Evolutionary conservation across 2,113 vertebrate species (phyloP).

Genomic region (Lethenteron camtschaticum): DNA sequence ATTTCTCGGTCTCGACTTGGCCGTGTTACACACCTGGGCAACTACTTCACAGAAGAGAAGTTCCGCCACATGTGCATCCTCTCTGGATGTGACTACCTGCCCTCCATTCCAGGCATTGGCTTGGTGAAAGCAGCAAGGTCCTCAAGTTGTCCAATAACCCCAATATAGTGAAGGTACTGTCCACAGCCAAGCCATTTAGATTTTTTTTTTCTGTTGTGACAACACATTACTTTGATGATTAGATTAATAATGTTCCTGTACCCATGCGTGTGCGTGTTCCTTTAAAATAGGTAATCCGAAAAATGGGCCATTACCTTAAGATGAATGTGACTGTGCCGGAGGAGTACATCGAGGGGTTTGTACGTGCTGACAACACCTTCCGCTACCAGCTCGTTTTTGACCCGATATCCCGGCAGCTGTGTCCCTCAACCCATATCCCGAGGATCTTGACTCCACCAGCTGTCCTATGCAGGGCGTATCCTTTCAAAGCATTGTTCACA

Average conservation of each 20-base stretch:
- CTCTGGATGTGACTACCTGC: slow-evolving; percentile 92
- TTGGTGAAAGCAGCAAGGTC: slow-evolving; percentile 84
- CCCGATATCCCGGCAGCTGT: slow-evolving; percentile 44
- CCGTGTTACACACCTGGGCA: slow-evolving; percentile 56
- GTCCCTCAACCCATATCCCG: slow-evolving; percentile 57
- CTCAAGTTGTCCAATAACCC: slow-evolving; percentile 63
- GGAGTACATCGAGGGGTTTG: slow-evolving; percentile 65
- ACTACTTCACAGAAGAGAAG: slow-evolving; percentile 80
- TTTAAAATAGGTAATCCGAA: slow-evolving; percentile 51
- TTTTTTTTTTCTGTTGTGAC: no score
- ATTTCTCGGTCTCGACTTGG: slow-evolving; percentile 59
- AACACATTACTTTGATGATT: no score
- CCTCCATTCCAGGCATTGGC: slow-evolving; percentile 72
- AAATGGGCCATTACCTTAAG: slow-evolving; percentile 90
- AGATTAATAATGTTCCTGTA: no score
- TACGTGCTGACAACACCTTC: slow-evolving; percentile 76
- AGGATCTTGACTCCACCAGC: slow-evolving; percentile 33
- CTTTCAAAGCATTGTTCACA: slow-evolving; percentile 18
- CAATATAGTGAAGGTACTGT: slow-evolving; percentile 58
- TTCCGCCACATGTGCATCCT: slow-evolving; percentile 97
- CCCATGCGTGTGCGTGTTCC: neutral
- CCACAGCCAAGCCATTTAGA: no score
- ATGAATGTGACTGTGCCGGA: slow-evolving; percentile 52
- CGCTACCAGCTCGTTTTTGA: slow-evolving; percentile 90
- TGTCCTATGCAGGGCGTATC: slow-evolving; percentile 77